phyloP scores from a whole-genome alignment of 2,113 vertebrate genomes.

The Anhinga anhinga region DNA sequence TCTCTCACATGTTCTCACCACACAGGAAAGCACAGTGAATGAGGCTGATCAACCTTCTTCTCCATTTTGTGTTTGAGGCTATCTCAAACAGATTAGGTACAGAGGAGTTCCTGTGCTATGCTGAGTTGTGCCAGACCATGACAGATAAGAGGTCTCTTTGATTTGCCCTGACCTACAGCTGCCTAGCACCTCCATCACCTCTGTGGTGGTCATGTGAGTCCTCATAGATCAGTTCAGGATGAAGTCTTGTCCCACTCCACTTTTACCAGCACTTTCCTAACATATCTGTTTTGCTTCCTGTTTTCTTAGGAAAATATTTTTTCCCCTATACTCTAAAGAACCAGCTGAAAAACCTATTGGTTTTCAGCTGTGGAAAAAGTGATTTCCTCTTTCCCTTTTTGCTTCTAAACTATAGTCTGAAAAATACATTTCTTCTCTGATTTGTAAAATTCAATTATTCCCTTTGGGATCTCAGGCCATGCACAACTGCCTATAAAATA shows the following conservation, averaged over 20 bases:
- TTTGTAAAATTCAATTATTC: conserved; percentile 4
- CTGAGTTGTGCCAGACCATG: neutral
- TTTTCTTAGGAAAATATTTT: neutral
- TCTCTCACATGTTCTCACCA: neutral
- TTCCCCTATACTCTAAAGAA: neutral
- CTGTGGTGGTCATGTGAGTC: neutral
- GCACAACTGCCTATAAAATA: neutral
- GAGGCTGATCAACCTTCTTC: neutral
- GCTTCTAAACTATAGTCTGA: neutral
- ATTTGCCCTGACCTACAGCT: neutral
- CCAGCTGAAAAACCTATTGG: neutral
- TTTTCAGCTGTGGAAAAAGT: neutral
- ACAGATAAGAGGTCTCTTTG: neutral
- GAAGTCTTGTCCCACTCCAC: neutral
- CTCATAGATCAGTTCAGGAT: neutral
- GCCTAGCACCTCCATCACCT: neutral
- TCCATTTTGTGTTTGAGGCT: neutral
- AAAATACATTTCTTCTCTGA: conserved; percentile 8
- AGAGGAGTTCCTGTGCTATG: neutral
- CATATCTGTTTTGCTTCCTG: neutral
- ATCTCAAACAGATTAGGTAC: neutral
- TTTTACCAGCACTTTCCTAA: neutral
- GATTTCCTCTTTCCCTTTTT: neutral
- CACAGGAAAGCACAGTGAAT: neutral
- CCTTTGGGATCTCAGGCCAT: neutral